Base-by-base conservation (phyloP, 2,113 vertebrate species). In the Ascaphus truei region DNA sequence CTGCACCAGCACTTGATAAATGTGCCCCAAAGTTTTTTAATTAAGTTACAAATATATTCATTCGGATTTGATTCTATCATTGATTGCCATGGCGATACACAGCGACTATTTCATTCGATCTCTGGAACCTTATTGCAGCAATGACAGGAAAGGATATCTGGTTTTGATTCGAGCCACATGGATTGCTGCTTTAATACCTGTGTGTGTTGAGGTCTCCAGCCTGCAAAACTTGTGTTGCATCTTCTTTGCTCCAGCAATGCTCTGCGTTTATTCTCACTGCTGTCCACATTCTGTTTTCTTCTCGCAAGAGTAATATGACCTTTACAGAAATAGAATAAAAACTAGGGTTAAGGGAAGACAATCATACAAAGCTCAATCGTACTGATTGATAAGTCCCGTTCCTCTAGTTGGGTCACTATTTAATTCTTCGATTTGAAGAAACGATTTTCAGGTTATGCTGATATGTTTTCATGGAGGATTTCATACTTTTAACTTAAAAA, bases 121-220 rank as follows among this genome's bases (percentile, higher is more conserved):
- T 43, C 5, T 13, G 18, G 39, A 43, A 16, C 15, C 18, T 2
- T 43, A 43, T 6, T 16, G 39, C 18, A 13, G 5, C 15, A 33
- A 33, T 6, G 31, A 33, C 5, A 33, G 31, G 31, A 10, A 33
- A 33, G 11, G 11, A 33, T 6, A 33, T 6, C 6, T n/a, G n/a
- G n/a, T n/a, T 45, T 45, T 45, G 6, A 5, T 45, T 11, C 43
- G 7, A 47, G 43, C 4, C 18, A 11, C n/a, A 47, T 18, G 13
- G 2, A 47, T 18, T 18, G 41, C 13, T 9, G 10, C 20, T 16
- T 9, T 45, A 5, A 45, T 91, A 96, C 94, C 89, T 89, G 86
- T 75, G 69, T 48, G 33, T 65, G 71, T 31, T 81, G 72, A 73
- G 31, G 50, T n/a, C 79, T 89, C 80, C 74, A 71, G 75, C 66